Base-by-base conservation (phyloP, 1,140 invertebrate species). In the Aphelinus atriplicis region DNA sequence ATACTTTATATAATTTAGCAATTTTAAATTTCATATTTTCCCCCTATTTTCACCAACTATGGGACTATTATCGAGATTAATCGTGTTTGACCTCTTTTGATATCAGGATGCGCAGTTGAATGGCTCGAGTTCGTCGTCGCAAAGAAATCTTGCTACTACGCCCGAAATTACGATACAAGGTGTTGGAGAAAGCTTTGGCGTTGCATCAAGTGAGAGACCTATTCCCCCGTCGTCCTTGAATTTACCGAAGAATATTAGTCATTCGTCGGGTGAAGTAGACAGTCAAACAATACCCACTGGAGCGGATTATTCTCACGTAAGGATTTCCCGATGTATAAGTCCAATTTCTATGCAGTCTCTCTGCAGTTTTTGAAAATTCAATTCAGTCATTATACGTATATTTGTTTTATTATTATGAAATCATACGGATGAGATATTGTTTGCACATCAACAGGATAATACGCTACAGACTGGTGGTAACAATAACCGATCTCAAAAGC, bases 221-320 rank as follows among this genome's bases (percentile, higher is more conserved):
- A 69, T 84, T 45, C 89, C 90, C 2, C 89, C 90, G 0, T 90
- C 87, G 10, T 88, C 87, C 1, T 81, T 92, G 9, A 86, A 90
- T 77, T 80, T 92, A 0, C 83, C 88, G 1, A 90, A 90, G 75
- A 92, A 92, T 77, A 87, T 92, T 46, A 93, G 91, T 58, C 92
- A 93, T 77, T 94, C 93, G 5, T 93, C 92, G 0, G 91, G 91
- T 45, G 92, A 93, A 82, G 89, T 94, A 0, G 89, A 90, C 62
- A 78, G 74, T 7, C 71, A 82, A 47, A 4, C 56, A 26, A 71
- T 66, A 56, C 68, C 42, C 3, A 3, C 1, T 3, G 10, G 58
- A 58, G 60, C 3, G 43, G 9, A 26, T 2, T 45, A 45, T 42
- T 56, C 57, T 10, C 26, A 62, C 45, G 72, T 74, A 56, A 73